Conservation (phyloP, 1,140 invertebrate species). For the Drosophila novamexicana region DNA sequence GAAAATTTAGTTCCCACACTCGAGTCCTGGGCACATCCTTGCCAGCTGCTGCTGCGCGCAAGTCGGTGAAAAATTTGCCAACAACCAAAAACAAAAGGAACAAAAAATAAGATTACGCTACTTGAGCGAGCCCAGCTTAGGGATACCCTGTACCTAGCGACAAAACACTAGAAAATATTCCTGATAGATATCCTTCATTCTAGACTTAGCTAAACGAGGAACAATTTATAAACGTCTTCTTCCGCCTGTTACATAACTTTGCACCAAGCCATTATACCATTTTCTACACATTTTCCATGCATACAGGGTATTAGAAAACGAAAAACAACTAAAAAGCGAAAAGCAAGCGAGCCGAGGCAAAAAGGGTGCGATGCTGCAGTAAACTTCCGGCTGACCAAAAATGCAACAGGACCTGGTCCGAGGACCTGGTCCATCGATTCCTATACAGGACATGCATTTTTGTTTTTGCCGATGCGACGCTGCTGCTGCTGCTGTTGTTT, state of each 20-base stretch:
- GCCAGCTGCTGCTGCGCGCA: conserved; percentile 56
- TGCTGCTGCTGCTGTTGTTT: conserved; percentile 43
- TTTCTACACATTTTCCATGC: neutral
- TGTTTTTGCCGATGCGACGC: conserved; percentile 45
- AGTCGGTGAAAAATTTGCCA: conserved; percentile 76
- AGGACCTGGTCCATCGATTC: conserved; percentile 52
- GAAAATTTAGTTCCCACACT: conserved; percentile 69
- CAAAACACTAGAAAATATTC: too few species aligned
- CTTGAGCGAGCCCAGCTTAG: neutral
- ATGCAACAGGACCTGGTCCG: conserved; percentile 70
- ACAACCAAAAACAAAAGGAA: conserved; percentile 68
- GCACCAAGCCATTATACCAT: neutral
- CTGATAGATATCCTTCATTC: too few species aligned
- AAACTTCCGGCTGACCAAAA: conserved; percentile 78
- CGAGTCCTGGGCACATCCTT: conserved; percentile 53
- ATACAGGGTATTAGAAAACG: conserved; percentile 16
- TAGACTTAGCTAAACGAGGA: too few species aligned
- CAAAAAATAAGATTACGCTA: conserved; percentile 7
- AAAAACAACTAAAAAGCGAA: conserved; percentile 24
- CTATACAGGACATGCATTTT: conserved; percentile 47
- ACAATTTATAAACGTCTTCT: neutral
- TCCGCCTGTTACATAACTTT: neutral
- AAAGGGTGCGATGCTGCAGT: conserved; percentile 79
- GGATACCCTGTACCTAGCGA: neutral
- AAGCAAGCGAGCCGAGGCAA: conserved; percentile 21